Conservation (phyloP, 2,797 vertebrate species). For the Todus mexicanus region DNA sequence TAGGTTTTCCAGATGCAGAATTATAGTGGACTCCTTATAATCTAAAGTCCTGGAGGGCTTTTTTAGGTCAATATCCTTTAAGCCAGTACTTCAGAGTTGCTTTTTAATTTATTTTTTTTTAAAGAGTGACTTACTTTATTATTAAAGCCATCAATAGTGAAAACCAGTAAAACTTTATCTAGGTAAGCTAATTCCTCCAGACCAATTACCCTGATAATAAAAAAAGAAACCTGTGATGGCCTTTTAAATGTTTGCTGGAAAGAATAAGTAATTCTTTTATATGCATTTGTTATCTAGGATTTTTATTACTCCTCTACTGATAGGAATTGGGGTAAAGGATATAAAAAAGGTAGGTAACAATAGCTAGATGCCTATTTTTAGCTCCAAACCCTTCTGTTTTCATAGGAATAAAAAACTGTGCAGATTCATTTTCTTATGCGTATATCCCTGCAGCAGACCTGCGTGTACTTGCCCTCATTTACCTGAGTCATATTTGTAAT, state of each 20-base stretch:
- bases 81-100: neutral
- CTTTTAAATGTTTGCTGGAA: neutral
- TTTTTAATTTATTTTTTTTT: neutral
- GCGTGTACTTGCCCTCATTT: slow-evolving; percentile 30
- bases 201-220: neutral
- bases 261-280: neutral
- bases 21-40: neutral
- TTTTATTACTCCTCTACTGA: slow-evolving; percentile 22
- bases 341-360: neutral
- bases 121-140: neutral
- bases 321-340: neutral
- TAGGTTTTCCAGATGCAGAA: neutral
- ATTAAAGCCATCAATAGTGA: neutral
- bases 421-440: neutral
- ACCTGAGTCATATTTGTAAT: slow-evolving; percentile 25
- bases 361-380: neutral
- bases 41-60: neutral
- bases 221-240: neutral
- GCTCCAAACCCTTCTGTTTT: slow-evolving; percentile 16
- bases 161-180: neutral
- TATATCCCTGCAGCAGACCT: neutral
- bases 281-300: neutral
- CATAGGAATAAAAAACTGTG: neutral
- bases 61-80: neutral
- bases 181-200: neutral